Conservation (phyloP, 2,888 invertebrate species). For the Galerucella nymphaeae region DNA sequence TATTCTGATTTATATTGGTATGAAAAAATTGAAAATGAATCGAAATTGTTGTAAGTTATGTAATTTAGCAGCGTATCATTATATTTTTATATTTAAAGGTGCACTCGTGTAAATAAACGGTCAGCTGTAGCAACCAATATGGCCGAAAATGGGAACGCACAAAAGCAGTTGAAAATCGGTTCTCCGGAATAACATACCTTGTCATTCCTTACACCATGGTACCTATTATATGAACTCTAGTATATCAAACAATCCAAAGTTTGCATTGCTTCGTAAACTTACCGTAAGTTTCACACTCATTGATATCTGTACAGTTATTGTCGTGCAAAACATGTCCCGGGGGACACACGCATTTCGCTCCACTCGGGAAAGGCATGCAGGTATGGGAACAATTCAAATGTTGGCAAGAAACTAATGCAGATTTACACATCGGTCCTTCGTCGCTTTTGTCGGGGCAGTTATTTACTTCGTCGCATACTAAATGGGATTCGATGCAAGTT, state of each 20-base stretch:
- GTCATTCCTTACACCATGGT: too few relatives aligned
- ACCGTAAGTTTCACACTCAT: conserved; percentile 75
- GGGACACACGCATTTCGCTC: conserved; percentile 71
- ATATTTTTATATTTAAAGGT: too few relatives aligned
- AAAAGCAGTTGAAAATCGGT: too few relatives aligned
- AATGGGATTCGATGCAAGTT: conserved; percentile 67
- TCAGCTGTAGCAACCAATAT: too few relatives aligned
- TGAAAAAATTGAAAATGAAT: too few relatives aligned
- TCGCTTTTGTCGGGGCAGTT: conserved; percentile 75
- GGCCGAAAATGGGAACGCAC: too few relatives aligned
- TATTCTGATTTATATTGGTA: too few relatives aligned
- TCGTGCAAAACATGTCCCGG: conserved; percentile 62
- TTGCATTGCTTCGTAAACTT: conserved; percentile 30
- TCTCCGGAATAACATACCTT: too few relatives aligned
- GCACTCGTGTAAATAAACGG: too few relatives aligned
- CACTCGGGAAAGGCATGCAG: conserved; percentile 66
- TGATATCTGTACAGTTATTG: conserved; percentile 69
- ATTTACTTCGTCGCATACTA: conserved; percentile 68
- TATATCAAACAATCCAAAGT: background rate
- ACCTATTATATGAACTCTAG: too few relatives aligned
- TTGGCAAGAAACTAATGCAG: conserved; percentile 48
- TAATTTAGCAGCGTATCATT: too few relatives aligned
- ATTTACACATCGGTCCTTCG: conserved; percentile 66
- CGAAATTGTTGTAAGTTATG: too few relatives aligned
- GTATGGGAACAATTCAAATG: conserved; percentile 64